Evolutionary conservation across 92 coral and sea anemone species (phyloP).

Genomic region (Epizoanthus ramosus): DNA sequence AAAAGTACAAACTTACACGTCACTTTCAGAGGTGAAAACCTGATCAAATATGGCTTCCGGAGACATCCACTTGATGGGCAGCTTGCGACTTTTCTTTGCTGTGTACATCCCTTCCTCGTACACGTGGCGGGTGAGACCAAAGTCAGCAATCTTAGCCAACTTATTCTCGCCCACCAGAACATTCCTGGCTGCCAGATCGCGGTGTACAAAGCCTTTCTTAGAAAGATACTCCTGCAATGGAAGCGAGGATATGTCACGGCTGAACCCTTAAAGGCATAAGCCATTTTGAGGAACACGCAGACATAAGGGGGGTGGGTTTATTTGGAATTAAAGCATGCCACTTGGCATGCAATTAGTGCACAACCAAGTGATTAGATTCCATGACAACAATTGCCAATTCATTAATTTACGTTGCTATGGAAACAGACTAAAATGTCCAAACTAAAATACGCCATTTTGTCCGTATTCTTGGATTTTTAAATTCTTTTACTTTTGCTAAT

Average conservation of each 20-base stretch:
- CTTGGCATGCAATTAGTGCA: no score
- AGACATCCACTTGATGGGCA: slow-evolving; percentile 86
- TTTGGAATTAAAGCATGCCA: no score
- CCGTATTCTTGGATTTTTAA: no score
- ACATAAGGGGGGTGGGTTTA: no score
- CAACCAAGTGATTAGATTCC: no score
- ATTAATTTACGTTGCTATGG: no score
- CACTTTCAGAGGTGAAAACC: slow-evolving; percentile 70
- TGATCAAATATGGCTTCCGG: slow-evolving; percentile 86
- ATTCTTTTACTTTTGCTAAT: no score
- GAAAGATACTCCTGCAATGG: slow-evolving; percentile 66
- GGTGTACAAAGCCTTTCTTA: slow-evolving; percentile 76
- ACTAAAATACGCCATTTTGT: no score
- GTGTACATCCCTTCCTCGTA: slow-evolving; percentile 68
- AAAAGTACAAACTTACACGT: slow-evolving; percentile 61
- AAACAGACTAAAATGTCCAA: no score
- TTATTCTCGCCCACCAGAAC: slow-evolving; percentile 79
- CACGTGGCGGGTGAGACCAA: slow-evolving; percentile 81
- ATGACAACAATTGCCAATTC: no score
- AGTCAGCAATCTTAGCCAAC: slow-evolving; percentile 79
- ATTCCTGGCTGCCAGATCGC: slow-evolving; percentile 85
- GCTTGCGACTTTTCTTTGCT: slow-evolving; percentile 63
- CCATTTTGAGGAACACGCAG: no score
- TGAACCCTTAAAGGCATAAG: no score
- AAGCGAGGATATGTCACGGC: not conserved